phyloP scores from a whole-genome alignment of 2,797 vertebrate genomes.

The Alosa sapidissima region DNA sequence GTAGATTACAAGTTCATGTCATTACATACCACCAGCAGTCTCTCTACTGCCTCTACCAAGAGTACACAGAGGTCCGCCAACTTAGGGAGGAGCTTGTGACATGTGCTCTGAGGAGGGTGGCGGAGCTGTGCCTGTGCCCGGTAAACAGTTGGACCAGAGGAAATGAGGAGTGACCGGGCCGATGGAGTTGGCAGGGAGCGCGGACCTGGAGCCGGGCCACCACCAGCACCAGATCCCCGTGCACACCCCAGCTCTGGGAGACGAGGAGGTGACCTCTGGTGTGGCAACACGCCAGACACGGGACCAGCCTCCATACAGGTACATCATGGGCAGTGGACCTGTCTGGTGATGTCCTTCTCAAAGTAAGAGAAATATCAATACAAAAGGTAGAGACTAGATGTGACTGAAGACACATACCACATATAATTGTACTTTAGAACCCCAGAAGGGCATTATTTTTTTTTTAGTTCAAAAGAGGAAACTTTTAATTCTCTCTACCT shows the following conservation, averaged over 20 bases:
- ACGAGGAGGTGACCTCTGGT: neutral
- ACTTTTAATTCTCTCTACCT: neutral
- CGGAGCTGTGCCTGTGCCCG: neutral
- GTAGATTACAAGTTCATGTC: neutral
- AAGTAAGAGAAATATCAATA: neutral
- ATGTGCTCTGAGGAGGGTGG: neutral
- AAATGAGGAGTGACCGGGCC: neutral
- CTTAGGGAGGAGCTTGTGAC: neutral
- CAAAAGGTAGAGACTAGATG: neutral
- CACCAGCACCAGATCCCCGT: neutral
- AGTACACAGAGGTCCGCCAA: constrained; percentile 1
- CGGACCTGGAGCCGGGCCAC: neutral
- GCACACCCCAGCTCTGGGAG: neutral
- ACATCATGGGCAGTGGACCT: no score
- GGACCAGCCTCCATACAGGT: neutral
- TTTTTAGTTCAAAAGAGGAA: neutral
- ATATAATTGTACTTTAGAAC: neutral
- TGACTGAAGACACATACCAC: neutral
- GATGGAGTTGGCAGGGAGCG: neutral
- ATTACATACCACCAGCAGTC: neutral
- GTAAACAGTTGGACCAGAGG: constrained; percentile 23
- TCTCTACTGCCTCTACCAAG: neutral
- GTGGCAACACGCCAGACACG: neutral
- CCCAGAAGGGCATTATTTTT: neutral
- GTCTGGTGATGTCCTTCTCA: neutral